Evolutionary conservation across 2,113 vertebrate genomes (phyloP).

Genomic region (Eurystomus gularis): DNA sequence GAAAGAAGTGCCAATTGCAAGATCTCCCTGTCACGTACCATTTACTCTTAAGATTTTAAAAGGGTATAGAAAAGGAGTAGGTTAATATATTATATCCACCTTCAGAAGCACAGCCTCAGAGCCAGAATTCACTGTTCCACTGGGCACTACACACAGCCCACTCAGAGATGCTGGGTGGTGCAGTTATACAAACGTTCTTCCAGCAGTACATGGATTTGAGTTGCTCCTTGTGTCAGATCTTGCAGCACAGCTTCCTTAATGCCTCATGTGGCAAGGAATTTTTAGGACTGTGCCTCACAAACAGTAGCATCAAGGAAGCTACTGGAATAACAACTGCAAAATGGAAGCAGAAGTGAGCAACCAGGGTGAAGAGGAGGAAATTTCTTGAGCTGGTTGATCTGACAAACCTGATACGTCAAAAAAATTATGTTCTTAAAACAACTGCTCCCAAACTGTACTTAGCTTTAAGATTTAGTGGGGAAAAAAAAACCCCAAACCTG

Average conservation of each 20-base stretch:
- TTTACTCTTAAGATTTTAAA: neutral
- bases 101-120: neutral
- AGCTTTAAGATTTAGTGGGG: neutral
- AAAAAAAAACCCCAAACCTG: neutral
- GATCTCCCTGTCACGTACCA: neutral
- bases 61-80: neutral
- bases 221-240: neutral
- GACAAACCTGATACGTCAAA: neutral
- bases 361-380: neutral
- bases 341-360: neutral
- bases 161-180: neutral
- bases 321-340: neutral
- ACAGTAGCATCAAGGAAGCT: neutral
- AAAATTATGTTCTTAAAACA: neutral
- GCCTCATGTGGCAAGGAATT: neutral
- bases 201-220: neutral
- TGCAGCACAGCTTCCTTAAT: neutral
- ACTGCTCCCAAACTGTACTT: neutral
- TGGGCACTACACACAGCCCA: rapidly evolving
- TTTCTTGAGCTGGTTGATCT: neutral
- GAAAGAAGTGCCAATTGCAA: neutral
- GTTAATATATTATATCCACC: neutral
- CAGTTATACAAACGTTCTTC: neutral
- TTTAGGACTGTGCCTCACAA: neutral
- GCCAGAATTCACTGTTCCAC: neutral